These are phyloP conservation scores for Harpalus rubripes DNA, from an alignment of 2,888 invertebrate species.

Conservation along the genomic window DNA sequence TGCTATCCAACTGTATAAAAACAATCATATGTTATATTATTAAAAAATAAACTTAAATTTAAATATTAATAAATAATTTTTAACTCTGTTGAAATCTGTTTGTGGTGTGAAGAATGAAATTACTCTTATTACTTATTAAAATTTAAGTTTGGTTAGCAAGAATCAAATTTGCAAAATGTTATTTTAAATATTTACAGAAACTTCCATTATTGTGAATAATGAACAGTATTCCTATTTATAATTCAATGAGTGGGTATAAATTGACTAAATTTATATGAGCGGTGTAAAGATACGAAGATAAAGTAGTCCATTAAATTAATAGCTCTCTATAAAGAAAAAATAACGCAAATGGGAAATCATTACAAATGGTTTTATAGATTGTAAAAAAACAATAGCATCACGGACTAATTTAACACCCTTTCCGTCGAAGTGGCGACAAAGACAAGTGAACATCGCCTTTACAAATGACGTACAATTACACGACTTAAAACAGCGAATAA, in stretches of 20 bases:
- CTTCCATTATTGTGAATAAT: slow-evolving; percentile 1
- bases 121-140: too few species aligned
- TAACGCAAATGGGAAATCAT: slow-evolving; percentile 52
- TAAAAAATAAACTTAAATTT: too few species aligned
- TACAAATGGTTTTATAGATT: slow-evolving; percentile 43
- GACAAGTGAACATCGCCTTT: neutral
- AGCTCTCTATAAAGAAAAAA: slow-evolving; percentile 30
- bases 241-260: neutral
- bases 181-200: neutral
- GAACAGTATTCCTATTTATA: neutral
- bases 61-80: too few species aligned
- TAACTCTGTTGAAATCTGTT: too few species aligned
- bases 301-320: slow-evolving; percentile 39
- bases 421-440: slow-evolving; percentile 26
- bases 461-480: slow-evolving; percentile 14
- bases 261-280: slow-evolving; percentile 14
- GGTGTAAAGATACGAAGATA: slow-evolving; percentile 24
- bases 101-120: too few species aligned
- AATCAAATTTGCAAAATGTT: neutral
- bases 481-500: neutral
- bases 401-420: slow-evolving; percentile 15
- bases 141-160: too few species aligned
- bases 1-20: too few species aligned
- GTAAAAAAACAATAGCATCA: slow-evolving; percentile 47
- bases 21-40: too few species aligned